These are phyloP conservation scores for Parasteatoda lunata DNA, from an alignment of 2,888 invertebrate genomes.

Conservation along the genomic window DNA sequence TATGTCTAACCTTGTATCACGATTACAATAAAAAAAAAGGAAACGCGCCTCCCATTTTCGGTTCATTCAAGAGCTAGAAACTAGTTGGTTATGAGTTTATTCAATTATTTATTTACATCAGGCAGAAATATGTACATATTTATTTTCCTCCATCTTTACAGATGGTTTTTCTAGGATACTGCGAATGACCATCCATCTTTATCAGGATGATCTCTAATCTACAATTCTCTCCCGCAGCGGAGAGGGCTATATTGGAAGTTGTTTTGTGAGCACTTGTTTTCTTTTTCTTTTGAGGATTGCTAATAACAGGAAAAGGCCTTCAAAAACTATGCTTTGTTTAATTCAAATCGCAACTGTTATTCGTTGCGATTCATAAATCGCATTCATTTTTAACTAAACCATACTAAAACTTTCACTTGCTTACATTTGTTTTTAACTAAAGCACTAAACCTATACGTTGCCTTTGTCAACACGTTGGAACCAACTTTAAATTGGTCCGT, in stretches of 20 bases:
- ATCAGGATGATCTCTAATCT: constrained; percentile 64
- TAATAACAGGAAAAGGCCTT: constrained; percentile 66
- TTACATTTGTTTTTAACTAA: constrained; percentile 26
- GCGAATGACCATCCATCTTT: constrained; percentile 61
- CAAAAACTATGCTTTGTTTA: constrained; percentile 4
- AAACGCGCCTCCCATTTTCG: constrained; percentile 43
- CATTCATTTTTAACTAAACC: constrained; percentile 7
- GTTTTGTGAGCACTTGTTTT: constrained; percentile 65
- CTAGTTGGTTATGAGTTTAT: constrained; percentile 60
- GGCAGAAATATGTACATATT: constrained; percentile 64
- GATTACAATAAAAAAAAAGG: constrained; percentile 38
- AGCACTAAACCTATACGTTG: constrained; percentile 28
- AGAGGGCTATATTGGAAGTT: constrained; percentile 52
- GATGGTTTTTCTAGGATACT: constrained; percentile 69
- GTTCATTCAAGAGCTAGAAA: constrained; percentile 47
- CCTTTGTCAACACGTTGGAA: constrained; percentile 45
- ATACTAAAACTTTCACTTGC: background rate
- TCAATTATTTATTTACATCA: constrained; percentile 59
- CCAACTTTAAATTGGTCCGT: constrained; percentile 9
- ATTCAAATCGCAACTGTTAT: background rate
- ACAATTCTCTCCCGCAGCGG: constrained; percentile 55
- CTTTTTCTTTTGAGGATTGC: constrained; percentile 37
- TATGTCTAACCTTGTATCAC: constrained; percentile 61
- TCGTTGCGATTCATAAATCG: background rate
- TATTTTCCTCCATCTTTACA: constrained; percentile 58